These are phyloP conservation scores for Platerodrilus igneus DNA, from an alignment of 2,888 invertebrate species.

Conservation along the genomic window DNA sequence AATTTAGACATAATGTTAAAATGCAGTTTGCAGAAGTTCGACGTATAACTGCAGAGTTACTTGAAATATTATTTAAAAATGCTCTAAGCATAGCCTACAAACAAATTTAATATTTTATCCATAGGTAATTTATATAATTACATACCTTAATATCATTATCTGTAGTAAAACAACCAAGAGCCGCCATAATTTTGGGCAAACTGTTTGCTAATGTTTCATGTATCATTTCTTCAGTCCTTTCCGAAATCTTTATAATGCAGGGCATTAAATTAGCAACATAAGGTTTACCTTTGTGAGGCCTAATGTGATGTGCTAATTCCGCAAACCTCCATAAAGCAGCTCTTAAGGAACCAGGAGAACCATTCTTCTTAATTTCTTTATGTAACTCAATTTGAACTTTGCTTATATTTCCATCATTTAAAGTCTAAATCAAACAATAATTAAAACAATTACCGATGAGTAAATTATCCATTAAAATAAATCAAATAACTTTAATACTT, in stretches of 20 bases:
- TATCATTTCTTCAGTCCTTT: slow-evolving; percentile 66
- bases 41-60: slow-evolving; percentile 67
- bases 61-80: slow-evolving; percentile 61
- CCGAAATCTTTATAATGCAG: slow-evolving; percentile 65
- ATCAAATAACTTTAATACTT: too few relatives aligned
- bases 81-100: slow-evolving; percentile 62
- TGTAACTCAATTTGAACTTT: slow-evolving; percentile 76
- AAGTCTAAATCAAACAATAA: slow-evolving; percentile 44
- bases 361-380: slow-evolving; percentile 78
- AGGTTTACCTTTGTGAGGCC: slow-evolving; percentile 72
- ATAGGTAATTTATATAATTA: not conserved
- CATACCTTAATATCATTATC: slow-evolving; percentile 65
- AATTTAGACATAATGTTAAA: slow-evolving; percentile 73
- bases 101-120: slow-evolving; percentile 5
- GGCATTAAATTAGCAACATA: slow-evolving; percentile 73
- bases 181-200: slow-evolving; percentile 61
- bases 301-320: slow-evolving; percentile 68
- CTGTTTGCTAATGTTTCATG: slow-evolving; percentile 63
- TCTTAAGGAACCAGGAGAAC: slow-evolving; percentile 63
- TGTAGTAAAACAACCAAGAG: slow-evolving; percentile 64
- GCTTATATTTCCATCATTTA: slow-evolving; percentile 64
- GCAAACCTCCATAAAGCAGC: slow-evolving; percentile 75
- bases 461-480: not conserved
- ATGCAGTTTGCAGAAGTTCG: slow-evolving; percentile 79
- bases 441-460: not conserved